Conservation (phyloP, 2,797 vertebrate species). For the Tarsius wallacei region DNA sequence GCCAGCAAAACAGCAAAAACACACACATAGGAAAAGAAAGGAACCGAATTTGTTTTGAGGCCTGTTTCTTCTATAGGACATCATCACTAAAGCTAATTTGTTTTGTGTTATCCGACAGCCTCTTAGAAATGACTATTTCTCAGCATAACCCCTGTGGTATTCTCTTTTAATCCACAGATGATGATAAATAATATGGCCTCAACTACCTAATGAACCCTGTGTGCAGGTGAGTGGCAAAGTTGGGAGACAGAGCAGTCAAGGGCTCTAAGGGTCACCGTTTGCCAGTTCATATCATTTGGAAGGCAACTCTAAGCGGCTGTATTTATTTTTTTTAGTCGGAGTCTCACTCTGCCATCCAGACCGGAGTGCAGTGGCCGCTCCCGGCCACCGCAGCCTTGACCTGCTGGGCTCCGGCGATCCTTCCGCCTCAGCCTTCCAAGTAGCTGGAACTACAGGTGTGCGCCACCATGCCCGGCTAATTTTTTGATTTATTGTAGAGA, state of each 20-base stretch:
- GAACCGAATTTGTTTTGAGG: neutral
- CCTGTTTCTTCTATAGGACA: neutral
- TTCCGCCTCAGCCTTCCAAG: neutral
- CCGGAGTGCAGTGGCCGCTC: neutral
- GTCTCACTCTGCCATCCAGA: neutral
- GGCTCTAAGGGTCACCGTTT: neutral
- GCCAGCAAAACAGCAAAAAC: conserved; percentile 90
- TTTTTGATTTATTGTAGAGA: neutral
- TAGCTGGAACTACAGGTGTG: neutral
- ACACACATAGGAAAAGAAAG: conserved; percentile 33
- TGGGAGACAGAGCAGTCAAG: neutral
- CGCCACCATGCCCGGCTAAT: neutral
- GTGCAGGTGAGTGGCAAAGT: neutral
- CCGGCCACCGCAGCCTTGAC: neutral
- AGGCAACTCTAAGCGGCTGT: neutral
- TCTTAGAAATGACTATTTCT: conserved; percentile 64
- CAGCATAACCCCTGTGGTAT: neutral
- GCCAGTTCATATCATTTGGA: neutral
- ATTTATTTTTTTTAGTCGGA: neutral
- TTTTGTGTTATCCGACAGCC: neutral
- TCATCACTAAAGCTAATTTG: neutral
- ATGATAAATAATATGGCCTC: conserved; percentile 70
- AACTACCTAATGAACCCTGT: conserved; percentile 48
- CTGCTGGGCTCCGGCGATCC: neutral
- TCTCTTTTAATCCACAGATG: conserved; percentile 29